A percentile compares a stretch with the other conserved stretches of the same genome.
These are phyloP conservation scores for Myripristis murdjan DNA, from an alignment of 2,797 vertebrate species.

Conservation along the genomic window DNA sequence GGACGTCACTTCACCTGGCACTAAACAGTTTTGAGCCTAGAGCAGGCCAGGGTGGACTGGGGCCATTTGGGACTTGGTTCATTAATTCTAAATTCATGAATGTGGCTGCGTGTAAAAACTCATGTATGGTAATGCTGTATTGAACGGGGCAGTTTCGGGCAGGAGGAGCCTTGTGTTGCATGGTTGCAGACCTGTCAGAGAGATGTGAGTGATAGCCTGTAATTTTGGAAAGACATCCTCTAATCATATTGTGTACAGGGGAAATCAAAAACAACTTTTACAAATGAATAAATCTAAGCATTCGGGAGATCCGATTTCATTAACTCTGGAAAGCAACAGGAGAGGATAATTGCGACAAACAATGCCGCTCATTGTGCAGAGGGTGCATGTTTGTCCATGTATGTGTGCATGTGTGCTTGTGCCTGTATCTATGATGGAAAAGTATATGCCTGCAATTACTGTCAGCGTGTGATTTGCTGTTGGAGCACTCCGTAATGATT, in stretches of 20 bases:
- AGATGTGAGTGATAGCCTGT: slow-evolving; percentile 50
- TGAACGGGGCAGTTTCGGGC: not conserved
- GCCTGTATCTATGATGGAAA: slow-evolving; percentile 52
- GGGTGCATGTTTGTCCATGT: slow-evolving; percentile 33
- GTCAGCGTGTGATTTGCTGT: slow-evolving; percentile 67
- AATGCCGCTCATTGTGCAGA: slow-evolving; percentile 73
- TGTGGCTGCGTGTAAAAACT: slow-evolving; percentile 24
- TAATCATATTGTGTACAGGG: slow-evolving; percentile 52
- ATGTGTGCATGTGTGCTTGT: slow-evolving; percentile 27
- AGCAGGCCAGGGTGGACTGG: slow-evolving; percentile 2
- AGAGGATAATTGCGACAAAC: slow-evolving; percentile 66
- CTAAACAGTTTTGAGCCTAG: slow-evolving; percentile 42
- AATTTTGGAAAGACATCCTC: slow-evolving; percentile 41
- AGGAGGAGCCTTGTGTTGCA: slow-evolving; percentile 15
- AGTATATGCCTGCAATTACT: slow-evolving; percentile 70
- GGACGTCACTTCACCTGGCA: slow-evolving; percentile 40
- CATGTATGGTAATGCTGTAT: slow-evolving; percentile 14
- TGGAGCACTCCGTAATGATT: slow-evolving; percentile 65
- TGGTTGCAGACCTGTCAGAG: slow-evolving; percentile 28
- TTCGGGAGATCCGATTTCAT: slow-evolving; percentile 65
- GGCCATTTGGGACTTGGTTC: slow-evolving; percentile 48
- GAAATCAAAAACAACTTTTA: slow-evolving; percentile 67
- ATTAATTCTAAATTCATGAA: slow-evolving; percentile 20
- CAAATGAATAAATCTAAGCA: slow-evolving; percentile 70
- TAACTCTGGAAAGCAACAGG: slow-evolving; percentile 56